Base-by-base conservation (phyloP, 2,113 vertebrate genomes). In the Passer montanus region DNA sequence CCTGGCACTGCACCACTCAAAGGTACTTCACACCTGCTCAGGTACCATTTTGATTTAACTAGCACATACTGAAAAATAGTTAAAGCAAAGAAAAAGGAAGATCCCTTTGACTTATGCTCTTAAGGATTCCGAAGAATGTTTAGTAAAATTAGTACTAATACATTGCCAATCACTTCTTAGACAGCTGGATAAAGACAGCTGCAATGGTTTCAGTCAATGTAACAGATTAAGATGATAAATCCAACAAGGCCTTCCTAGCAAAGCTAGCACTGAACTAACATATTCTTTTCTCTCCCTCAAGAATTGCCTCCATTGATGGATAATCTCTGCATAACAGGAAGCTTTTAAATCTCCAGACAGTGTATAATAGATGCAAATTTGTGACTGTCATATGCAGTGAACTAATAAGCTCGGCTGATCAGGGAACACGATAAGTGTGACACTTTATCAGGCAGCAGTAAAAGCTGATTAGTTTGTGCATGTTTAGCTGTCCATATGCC, bases 281-380 rank as follows among this genome's bases (percentile, higher is more conserved):
- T 70, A 81, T 64, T 84, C 73, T 92, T 89, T 93, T 87, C 49
- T 90, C 46, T 89, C 63, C 80, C 66, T 60, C 55, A 94, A 94
- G 94, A 90, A 87, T 91, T 77, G 23, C 46, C 85, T 95, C 76
- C 37, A 55, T 68, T 94, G 82, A 96, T 94, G 91, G 77, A 66
- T 88, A 96, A 86, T 94, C 82, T 94, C 79, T 79, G 59, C 74
- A 68, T 76, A 93, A 92, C 49, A 79, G 86, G 88, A 93, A 90
- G 82, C 91, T 90, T 88, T 97, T 90, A 89, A 92, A 90, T 93
- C 92, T 95, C 83, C 83, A 90, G 94, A 82, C 83, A 89, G 80
- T 62, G 89, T 82, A 80, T 90, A 96, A 96, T 91, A 84, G 81
- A 94, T 95, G 91, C 94, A 96, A 93, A 96, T 96, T 95, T 93